Conservation (phyloP, 2,113 vertebrate genomes). For the Laticauda colubrina region DNA sequence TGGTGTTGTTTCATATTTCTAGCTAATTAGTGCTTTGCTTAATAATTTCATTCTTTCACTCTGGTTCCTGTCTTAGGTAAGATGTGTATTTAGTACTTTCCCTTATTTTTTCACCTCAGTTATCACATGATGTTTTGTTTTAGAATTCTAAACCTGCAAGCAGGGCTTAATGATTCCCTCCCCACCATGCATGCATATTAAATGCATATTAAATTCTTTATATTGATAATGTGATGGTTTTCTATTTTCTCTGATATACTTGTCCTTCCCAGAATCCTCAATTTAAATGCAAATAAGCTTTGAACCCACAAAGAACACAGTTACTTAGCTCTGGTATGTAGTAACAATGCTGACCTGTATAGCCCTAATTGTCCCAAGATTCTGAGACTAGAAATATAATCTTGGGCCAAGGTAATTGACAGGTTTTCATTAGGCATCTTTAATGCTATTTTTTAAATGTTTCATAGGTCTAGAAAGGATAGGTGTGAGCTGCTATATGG, state of each 20-base stretch:
- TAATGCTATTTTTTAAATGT: not conserved
- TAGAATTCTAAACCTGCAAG: not conserved
- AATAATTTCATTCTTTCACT: not conserved
- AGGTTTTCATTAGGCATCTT: not conserved
- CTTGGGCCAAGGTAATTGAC: not conserved
- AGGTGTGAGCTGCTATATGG: not conserved
- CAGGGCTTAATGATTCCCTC: not conserved
- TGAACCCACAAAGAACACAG: not conserved
- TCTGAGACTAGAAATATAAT: not conserved
- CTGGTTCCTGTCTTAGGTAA: not conserved
- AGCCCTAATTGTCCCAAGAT: not conserved
- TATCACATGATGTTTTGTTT: not conserved
- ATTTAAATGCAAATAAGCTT: not conserved
- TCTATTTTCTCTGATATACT: not conserved
- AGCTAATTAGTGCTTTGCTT: not conserved
- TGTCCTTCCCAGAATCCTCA: not conserved
- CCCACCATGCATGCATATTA: too few relatives aligned
- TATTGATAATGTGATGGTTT: not conserved
- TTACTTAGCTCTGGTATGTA: not conserved
- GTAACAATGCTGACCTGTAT: not conserved
- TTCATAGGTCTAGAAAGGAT: not conserved
- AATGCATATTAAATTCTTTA: not conserved
- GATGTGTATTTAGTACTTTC: not conserved
- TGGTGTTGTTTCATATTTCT: not conserved
- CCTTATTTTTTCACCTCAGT: not conserved